These are phyloP conservation scores for Jordanella pulchra DNA, from an alignment of 2,797 vertebrate genomes.

Conservation along the genomic window DNA sequence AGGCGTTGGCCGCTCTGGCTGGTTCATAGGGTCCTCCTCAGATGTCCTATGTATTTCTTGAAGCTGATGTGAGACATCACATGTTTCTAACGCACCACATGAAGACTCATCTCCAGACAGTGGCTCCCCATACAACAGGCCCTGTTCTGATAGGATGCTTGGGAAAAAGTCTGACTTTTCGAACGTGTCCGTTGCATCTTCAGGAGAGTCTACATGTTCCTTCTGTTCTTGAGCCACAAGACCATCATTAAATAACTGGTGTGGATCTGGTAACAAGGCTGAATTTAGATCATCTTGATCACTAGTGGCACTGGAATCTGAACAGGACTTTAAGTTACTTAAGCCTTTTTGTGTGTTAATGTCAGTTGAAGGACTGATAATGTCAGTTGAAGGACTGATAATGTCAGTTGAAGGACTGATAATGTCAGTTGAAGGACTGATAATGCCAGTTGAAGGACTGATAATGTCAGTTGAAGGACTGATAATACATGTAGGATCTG, in stretches of 20 bases:
- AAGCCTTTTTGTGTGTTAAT: neutral
- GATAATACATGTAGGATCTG: slow-evolving; percentile 1
- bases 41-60: slow-evolving; percentile 4
- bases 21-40: slow-evolving; percentile 1
- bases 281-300: slow-evolving; percentile 21
- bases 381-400: slow-evolving; percentile 12
- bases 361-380: slow-evolving; percentile 11
- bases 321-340: slow-evolving; percentile 3
- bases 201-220: slow-evolving; percentile 26
- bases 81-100: slow-evolving; percentile 44
- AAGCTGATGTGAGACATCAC: slow-evolving; percentile 9
- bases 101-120: slow-evolving; percentile 57
- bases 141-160: slow-evolving; percentile 24
- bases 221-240: slow-evolving; percentile 14
- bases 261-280: slow-evolving; percentile 3
- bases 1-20: slow-evolving; percentile 25
- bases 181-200: slow-evolving; percentile 46
- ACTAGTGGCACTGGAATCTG: slow-evolving; percentile 19
- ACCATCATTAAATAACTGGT: slow-evolving; percentile 20
- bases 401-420: slow-evolving; percentile 12
- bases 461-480: too few species aligned
- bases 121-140: slow-evolving; percentile 55
- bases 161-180: slow-evolving; percentile 22
- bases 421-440: slow-evolving; percentile 9
- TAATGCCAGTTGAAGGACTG: slow-evolving; percentile 13